These are phyloP conservation scores for Noctua comes DNA, from an alignment of 2,888 invertebrate genomes.

Conservation along the genomic window DNA sequence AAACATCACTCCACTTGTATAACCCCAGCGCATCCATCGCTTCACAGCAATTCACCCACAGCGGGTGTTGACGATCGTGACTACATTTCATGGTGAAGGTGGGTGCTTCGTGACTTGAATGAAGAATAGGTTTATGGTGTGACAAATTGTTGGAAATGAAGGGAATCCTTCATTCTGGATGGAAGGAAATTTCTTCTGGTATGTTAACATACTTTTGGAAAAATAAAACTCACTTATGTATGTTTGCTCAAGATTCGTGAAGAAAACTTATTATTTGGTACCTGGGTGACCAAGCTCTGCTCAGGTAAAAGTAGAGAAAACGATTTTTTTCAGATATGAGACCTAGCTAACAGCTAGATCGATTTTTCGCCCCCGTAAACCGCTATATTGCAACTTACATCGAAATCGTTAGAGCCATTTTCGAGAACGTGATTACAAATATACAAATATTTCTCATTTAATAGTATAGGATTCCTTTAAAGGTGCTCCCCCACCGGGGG, in stretches of 20 bases:
- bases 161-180: not conserved
- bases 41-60: slow-evolving; percentile 27
- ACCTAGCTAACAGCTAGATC: not conserved
- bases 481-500: too few species aligned
- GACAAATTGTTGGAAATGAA: not conserved
- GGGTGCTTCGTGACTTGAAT: slow-evolving; percentile 25
- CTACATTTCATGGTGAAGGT: slow-evolving; percentile 14
- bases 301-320: not conserved
- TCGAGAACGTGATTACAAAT: not conserved
- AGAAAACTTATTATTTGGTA: not conserved
- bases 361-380: not conserved
- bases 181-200: not conserved
- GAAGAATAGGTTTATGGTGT: not conserved
- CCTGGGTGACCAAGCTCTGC: not conserved
- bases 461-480: not conserved
- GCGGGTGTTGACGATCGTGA: slow-evolving; percentile 20
- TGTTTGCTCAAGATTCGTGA: not conserved
- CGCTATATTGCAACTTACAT: too few species aligned
- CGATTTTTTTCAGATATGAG: not conserved
- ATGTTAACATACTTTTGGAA: not conserved
- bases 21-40: slow-evolving; percentile 21
- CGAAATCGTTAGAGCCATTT: not conserved
- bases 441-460: too few species aligned
- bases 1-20: slow-evolving; percentile 39
- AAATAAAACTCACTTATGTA: not conserved